phyloP scores from a whole-genome alignment of 2,797 vertebrate species.

The Botia kubotai region DNA sequence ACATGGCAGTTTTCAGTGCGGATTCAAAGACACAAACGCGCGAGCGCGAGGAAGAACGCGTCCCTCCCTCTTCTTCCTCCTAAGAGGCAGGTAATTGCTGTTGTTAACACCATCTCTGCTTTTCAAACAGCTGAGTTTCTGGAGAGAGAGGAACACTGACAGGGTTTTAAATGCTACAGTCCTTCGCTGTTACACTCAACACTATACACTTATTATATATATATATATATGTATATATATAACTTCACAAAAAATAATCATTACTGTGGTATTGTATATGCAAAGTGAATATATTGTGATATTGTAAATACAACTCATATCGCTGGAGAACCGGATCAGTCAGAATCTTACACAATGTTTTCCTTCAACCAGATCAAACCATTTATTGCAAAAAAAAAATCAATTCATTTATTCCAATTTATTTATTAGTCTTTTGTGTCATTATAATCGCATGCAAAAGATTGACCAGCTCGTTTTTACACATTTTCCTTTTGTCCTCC shows the following conservation, averaged over 20 bases:
- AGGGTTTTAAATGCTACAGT: conserved; percentile 34
- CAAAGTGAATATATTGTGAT: no score
- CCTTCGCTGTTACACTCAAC: conserved; percentile 9
- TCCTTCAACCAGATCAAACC: neutral
- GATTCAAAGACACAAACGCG: conserved; percentile 28
- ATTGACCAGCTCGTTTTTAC: neutral
- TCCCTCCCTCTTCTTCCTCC: conserved; percentile 51
- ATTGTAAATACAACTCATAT: neutral
- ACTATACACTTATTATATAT: no score
- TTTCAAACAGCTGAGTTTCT: conserved; percentile 50
- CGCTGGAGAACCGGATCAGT: neutral
- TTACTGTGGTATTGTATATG: no score
- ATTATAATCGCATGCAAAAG: no score
- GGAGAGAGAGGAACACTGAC: conserved; percentile 46
- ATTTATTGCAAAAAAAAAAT: neutral
- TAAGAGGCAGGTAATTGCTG: conserved; percentile 60
- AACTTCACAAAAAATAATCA: no score
- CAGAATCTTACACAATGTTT: neutral
- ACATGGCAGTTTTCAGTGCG: conserved; percentile 8
- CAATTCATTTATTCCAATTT: no score
- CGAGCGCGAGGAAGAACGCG: conserved; percentile 9
- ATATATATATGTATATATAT: no score
- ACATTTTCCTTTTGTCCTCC: neutral
- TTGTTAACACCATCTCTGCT: conserved; percentile 59
- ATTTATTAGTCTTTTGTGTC: no score